phyloP scores from a whole-genome alignment of 2,888 invertebrate species.

The Cephus pygmeus region DNA sequence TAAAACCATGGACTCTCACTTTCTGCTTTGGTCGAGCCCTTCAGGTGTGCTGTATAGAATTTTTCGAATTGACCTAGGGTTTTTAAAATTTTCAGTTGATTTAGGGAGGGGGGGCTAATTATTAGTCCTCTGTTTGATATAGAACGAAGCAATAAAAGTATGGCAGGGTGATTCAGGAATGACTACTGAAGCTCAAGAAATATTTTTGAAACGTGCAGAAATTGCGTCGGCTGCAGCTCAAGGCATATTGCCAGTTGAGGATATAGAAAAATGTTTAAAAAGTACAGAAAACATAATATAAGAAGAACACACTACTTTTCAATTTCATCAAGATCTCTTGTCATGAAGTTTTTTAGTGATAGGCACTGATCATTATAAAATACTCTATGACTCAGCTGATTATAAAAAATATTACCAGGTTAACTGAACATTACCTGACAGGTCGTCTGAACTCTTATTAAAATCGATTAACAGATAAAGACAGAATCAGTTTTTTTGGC shows the following conservation, averaged over 20 bases:
- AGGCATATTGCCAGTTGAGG: constrained; percentile 32
- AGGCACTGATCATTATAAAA: not conserved
- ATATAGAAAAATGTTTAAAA: constrained; percentile 18
- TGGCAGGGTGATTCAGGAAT: constrained; percentile 75
- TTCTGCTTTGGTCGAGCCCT: constrained; percentile 98
- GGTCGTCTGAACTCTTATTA: not conserved
- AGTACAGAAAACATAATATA: not conserved
- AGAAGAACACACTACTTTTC: not conserved
- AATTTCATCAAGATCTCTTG: not conserved
- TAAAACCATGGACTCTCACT: constrained; percentile 94
- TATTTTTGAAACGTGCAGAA: constrained; percentile 72
- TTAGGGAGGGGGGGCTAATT: not conserved
- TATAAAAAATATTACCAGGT: not conserved
- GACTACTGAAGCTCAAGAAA: constrained; percentile 70
- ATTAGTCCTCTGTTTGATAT: not conserved
- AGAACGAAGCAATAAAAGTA: constrained; percentile 73
- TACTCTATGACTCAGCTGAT: not conserved
- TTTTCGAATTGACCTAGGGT: no score
- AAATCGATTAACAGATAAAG: not conserved
- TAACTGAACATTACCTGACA: not conserved
- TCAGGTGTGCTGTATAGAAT: constrained; percentile 70
- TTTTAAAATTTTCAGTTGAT: not conserved
- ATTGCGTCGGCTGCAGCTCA: constrained; percentile 58
- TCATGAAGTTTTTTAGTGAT: not conserved
- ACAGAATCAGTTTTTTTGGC: not conserved